Base-by-base conservation (phyloP, 1,140 invertebrate genomes). In the Eriosoma lanigerum region DNA sequence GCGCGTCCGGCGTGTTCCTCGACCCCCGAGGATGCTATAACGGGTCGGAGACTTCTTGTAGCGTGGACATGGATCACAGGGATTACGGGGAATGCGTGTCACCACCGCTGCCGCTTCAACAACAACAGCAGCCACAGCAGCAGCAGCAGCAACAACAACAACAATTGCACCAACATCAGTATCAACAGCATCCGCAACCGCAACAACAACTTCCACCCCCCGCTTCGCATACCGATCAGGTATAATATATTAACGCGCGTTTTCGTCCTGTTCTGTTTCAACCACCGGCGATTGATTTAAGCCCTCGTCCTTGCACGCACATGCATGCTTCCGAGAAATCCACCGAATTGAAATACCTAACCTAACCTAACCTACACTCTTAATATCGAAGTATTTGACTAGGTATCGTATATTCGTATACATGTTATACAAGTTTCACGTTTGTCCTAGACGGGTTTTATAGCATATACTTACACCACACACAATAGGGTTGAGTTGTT, bases 11-110 rank as follows among this genome's bases (percentile, higher is more conserved):
- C 44, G 75, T 78, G 56, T 78, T 78, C 56, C 75, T 78, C 75
- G 75, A 78, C 56, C 75, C 75, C 38, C 54, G 75, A 78, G 75
- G 56, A 78, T 78, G 75, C 56, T 78, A 78, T 78, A 78, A 78
- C 75, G 75, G 75, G 75, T 78, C 75, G 29, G 75, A 78, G 38
- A 78, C 75, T 21, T 78, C 75, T 78, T 78, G 75, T 8, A 78
- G 75, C 75, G 75, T 78, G 52, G 75, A 78, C 38, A 78, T 78
- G 75, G 75, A 78, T 8, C 75, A 78, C 56, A 60, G 75, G 75
- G 75, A 78, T 19, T 78, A 78, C 75, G 75, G 75, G 38, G 75
- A 78, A 29, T 56, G 75, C 54, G 56, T 78, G 44, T 78, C 75
- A 4, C n/a, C n/a, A n/a, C 73, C 73, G n/a, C 73, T n/a, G 56